Base-by-base conservation (phyloP, 1,140 invertebrate genomes). In the Pinna nobilis region DNA sequence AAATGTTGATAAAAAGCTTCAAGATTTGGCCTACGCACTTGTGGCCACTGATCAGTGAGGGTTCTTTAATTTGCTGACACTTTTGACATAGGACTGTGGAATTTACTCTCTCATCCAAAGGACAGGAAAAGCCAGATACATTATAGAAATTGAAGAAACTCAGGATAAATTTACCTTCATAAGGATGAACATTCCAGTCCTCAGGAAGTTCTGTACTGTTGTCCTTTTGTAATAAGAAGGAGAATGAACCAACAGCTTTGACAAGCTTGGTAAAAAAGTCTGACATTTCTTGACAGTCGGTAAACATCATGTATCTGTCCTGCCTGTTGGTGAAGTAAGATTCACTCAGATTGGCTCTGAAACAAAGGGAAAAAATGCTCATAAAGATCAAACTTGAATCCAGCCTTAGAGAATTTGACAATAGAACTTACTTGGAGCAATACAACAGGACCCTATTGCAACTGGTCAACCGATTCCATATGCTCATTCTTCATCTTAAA, bases 301-400 rank as follows among this genome's bases (percentile, higher is more conserved):
- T 92, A 70, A 99, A 95, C 53, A 98, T 86, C 74, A 99, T 92
- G 85, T 99, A 99, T 49, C 98, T 92, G 90, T 99, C 98, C 89
- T 99, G 98, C 57, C 98, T 92, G 89, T 99, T 97, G 25, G 94
- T 95, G 87, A 99, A 99, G 88, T 99, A 99, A 86, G 97, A 95
- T 87, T 97, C 94, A 78, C 97, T 99, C 79, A 99, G 92, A 91
- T 99, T 99, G 11, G 98, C 98, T 13, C 94, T 95, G 86, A 68
- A 90, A 88, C 77, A 70, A 80, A 76, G 77, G 67, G 61, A 61
- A 30, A 44, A 9, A 20, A 30, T 50, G 28, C 20, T 30, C 5
- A 35, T 41, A 20, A 37, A 23, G 7, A 61, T 39, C n/a, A 61
- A 60, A 4, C 30, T 47, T 47, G 20, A 47, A 47, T 47, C n/a